Conservation (phyloP, 2,113 vertebrate species). For the Sphyrna mokarran region DNA sequence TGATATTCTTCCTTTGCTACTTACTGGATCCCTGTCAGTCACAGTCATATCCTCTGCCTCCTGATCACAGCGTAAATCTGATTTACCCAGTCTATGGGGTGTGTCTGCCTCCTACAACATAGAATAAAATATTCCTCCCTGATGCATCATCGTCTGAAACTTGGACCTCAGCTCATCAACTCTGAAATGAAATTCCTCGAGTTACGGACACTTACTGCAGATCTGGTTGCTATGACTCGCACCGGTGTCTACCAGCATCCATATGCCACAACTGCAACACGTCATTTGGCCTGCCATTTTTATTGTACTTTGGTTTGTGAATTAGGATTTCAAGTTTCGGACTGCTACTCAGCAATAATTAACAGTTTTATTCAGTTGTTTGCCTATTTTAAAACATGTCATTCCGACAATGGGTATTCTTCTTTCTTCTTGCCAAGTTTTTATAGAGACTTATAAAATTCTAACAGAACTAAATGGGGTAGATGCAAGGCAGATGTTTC, state of each 20-base stretch:
- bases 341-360: neutral
- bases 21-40: neutral
- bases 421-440: neutral
- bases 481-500: no score
- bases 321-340: neutral
- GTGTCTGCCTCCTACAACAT: neutral
- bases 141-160: neutral
- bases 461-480: no score
- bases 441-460: no score
- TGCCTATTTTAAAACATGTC: neutral
- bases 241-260: neutral
- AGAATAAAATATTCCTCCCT: no score
- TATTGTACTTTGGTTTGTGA: neutral
- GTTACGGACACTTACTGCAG: neutral
- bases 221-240: neutral
- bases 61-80: neutral
- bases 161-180: neutral
- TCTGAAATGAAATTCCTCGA: neutral
- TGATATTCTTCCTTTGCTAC: neutral
- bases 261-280: neutral
- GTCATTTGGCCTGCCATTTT: neutral
- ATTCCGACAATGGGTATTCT: neutral
- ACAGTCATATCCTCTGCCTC: neutral
- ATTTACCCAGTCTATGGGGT: neutral
- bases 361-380: neutral